Conservation (phyloP, 2,888 invertebrate genomes). For the Metallyticus violacea region DNA sequence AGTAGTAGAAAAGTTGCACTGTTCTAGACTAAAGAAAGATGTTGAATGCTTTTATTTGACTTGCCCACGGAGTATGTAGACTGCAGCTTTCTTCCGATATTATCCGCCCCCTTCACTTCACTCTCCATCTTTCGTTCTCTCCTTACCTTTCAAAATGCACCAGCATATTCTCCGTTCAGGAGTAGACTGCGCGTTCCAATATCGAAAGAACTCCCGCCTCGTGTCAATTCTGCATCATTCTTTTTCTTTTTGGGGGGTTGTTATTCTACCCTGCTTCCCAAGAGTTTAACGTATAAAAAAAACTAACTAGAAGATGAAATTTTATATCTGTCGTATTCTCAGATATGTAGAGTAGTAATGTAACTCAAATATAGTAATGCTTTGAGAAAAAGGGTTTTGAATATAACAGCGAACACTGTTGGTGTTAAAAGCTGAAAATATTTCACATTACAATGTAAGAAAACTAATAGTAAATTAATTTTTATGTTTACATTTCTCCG, state of each 20-base stretch:
- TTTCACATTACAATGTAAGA: too few relatives aligned
- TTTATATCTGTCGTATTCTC: neutral
- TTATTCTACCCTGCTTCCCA: neutral
- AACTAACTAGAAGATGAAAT: neutral
- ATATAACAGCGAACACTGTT: too few relatives aligned
- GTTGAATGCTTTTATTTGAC: neutral
- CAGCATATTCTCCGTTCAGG: neutral
- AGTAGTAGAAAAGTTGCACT: neutral
- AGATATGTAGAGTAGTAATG: too few relatives aligned
- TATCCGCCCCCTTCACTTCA: neutral
- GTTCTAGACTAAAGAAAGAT: neutral
- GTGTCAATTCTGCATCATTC: neutral
- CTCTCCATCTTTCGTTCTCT: neutral
- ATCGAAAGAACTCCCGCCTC: neutral
- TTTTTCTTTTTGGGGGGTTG: neutral
- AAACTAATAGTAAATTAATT: too few relatives aligned
- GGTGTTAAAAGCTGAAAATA: too few relatives aligned
- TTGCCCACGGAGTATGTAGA: neutral
- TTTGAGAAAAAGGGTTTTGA: too few relatives aligned
- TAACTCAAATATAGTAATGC: too few relatives aligned
- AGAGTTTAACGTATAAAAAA: neutral
- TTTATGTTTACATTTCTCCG: too few relatives aligned
- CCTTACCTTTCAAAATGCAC: neutral
- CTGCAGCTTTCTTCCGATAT: neutral
- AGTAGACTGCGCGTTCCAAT: neutral